These are phyloP conservation scores for Herminia tarsipennalis DNA, from an alignment of 2,888 invertebrate species.

Conservation along the genomic window DNA sequence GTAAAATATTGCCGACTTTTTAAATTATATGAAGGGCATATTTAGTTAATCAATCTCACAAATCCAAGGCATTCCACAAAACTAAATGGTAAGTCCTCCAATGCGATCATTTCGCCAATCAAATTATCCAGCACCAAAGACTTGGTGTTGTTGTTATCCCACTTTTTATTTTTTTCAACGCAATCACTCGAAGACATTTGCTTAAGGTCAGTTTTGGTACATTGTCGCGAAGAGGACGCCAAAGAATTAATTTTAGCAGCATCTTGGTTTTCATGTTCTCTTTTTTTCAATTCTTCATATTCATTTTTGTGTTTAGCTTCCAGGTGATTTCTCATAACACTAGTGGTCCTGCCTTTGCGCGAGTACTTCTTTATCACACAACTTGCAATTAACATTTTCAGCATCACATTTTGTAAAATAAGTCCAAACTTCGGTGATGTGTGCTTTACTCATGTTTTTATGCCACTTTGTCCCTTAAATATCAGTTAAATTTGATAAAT, in stretches of 20 bases:
- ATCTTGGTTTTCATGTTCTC: constrained; percentile 15
- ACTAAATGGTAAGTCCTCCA: constrained; percentile 32
- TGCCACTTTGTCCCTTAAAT: too few species aligned
- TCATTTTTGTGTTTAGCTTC: constrained; percentile 21
- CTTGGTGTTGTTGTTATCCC: constrained; percentile 18
- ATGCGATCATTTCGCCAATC: constrained; percentile 26
- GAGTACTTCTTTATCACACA: constrained; percentile 27
- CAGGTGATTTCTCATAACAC: constrained; percentile 19
- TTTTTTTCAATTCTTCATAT: constrained; percentile 12
- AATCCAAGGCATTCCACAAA: constrained; percentile 34
- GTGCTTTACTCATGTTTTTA: too few species aligned
- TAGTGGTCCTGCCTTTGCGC: constrained; percentile 24
- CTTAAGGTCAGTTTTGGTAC: constrained; percentile 13
- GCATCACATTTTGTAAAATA: too few species aligned
- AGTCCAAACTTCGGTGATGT: too few species aligned
- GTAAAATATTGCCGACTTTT: constrained; percentile 32
- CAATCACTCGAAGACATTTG: constrained; percentile 9
- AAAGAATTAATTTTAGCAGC: constrained; percentile 13
- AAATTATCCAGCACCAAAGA: constrained; percentile 12
- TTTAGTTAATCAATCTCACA: constrained; percentile 25
- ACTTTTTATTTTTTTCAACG: constrained; percentile 11
- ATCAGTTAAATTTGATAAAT: constrained; percentile 11
- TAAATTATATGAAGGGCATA: constrained; percentile 33
- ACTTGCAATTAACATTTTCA: too few species aligned
- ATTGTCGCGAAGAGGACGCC: constrained; percentile 19